Conservation (phyloP, 1,140 invertebrate genomes). For the Megalonaias nervosa region DNA sequence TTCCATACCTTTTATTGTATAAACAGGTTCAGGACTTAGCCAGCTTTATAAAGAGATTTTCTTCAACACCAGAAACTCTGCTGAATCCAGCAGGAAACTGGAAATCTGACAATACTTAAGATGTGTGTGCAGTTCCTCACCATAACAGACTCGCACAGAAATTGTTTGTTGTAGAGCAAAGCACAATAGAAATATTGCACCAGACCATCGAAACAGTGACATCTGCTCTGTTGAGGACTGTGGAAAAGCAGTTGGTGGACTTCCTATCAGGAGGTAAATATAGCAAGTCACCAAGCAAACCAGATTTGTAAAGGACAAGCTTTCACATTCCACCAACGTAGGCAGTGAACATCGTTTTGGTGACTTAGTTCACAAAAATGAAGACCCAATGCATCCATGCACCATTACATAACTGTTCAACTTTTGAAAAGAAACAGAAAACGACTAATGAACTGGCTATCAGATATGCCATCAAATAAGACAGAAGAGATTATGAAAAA, state of each 20-base stretch:
- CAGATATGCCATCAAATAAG: background rate
- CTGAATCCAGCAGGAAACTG: no score
- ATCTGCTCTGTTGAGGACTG: background rate
- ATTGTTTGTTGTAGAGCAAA: background rate
- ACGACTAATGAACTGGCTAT: background rate
- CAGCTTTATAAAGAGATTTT: no score
- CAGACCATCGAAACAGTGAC: no score
- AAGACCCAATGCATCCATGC: background rate
- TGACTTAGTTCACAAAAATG: background rate
- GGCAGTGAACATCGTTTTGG: background rate
- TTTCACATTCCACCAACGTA: background rate
- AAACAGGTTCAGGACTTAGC: no score
- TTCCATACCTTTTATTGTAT: no score
- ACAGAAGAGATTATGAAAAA: background rate
- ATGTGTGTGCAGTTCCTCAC: no score
- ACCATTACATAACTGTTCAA: background rate
- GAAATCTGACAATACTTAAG: no score
- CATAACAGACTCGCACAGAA: background rate
- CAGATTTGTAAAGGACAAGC: background rate
- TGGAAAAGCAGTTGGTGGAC: background rate
- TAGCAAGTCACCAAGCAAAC: no score
- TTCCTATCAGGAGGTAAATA: no score
- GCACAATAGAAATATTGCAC: background rate
- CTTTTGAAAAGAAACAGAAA: slow-evolving; percentile 2
- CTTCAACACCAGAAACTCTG: no score